Evolutionary conservation across 2,888 invertebrate species (phyloP), one percentile per base, ranked within the genome.

Genomic region (Phrixothrix hirtus): DNA sequence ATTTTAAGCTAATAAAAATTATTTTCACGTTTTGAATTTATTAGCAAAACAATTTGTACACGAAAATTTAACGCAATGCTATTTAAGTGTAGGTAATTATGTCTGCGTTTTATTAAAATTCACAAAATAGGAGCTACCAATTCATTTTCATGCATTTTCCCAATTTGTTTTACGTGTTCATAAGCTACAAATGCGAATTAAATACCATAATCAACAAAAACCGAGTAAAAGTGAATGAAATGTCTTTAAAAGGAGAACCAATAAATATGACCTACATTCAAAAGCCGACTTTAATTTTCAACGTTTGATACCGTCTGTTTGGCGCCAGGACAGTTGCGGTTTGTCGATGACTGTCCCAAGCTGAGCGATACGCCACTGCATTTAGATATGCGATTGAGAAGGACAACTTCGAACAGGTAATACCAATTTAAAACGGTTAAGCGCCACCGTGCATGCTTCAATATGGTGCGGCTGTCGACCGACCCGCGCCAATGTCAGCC

Each of bases 221-320:
- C 2, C 39, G 30, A 48, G 48, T 48, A 48, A 48, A 54, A 54
- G 56, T 50, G 56, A 58, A 58, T 48, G 55, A 49, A 55, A 52
- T 36, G 35, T 46, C 57, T 56, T 39, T 55, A 59, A 57, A 59
- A 57, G 57, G 58, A 54, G 42, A 58, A 55, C 44, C 58, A 42
- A 56, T 55, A 58, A 49, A 57, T n/a, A n/a, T 65, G 65, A 64
- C 65, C 65, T 61, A 65, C 63, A 64, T 65, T 57, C 51, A 46
- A 37, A 55, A 50, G 58, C 54, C 61, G 59, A 57, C 59, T 62
- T 63, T 57, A 64, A 65, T 64, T 66, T 66, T 57, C 63, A 63
- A 62, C 58, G 61, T 62, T 63, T 58, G 55, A 59, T 62, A 61
- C 58, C 61, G 63, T 56, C 62, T 59, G 55, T 57, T 57, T 62